Conservation (phyloP, 2,888 invertebrate species). For the Phyllotreta cruciferae region DNA sequence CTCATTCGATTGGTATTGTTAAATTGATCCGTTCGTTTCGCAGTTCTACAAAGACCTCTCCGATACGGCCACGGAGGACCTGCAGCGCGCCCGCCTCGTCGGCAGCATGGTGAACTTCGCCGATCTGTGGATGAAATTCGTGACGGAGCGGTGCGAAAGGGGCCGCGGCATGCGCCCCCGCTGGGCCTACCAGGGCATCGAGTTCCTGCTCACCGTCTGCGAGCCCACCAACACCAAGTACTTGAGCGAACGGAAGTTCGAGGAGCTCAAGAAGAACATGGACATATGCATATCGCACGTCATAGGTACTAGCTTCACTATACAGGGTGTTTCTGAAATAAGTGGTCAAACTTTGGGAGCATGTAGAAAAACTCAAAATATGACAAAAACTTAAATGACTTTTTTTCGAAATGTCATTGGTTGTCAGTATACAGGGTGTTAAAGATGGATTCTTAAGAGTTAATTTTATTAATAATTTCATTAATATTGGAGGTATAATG, state of each 20-base stretch:
- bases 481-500: too few species aligned
- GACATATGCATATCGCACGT: conserved; percentile 89
- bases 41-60: conserved; percentile 77
- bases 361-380: too few species aligned
- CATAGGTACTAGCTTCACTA: conserved; percentile 72
- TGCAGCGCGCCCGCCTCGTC: conserved; percentile 61
- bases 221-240: conserved; percentile 83
- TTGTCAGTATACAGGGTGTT: too few species aligned
- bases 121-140: conserved; percentile 89
- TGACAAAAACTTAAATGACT: too few species aligned
- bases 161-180: conserved; percentile 77
- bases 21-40: too few species aligned
- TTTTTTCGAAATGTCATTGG: too few species aligned
- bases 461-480: too few species aligned
- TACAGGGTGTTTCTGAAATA: too few species aligned
- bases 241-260: conserved; percentile 80
- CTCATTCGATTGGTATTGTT: too few species aligned
- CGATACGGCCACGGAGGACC: conserved; percentile 65
- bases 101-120: conserved; percentile 73
- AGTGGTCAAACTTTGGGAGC: too few species aligned
- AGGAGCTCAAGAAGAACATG: conserved; percentile 79
- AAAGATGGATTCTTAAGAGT: too few species aligned
- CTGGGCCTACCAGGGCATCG: conserved; percentile 90
- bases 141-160: conserved; percentile 81
- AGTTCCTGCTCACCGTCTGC: conserved; percentile 84